Percentiles rank a stretch among this genome's conserved stretches.
phyloP scores from a whole-genome alignment of 2,113 vertebrate species.

The Crotalus horridus region DNA sequence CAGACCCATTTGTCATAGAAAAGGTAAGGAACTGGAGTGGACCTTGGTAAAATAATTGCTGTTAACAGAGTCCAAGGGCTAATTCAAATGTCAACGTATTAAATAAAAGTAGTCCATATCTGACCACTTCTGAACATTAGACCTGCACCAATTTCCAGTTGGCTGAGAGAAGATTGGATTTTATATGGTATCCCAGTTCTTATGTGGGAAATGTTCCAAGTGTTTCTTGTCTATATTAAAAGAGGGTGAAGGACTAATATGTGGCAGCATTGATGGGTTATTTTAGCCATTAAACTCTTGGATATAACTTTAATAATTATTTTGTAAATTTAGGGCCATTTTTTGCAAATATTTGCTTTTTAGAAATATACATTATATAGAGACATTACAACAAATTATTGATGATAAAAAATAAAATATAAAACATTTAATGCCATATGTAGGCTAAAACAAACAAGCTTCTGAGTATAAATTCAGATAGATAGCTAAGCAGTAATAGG shows the following conservation, averaged over 20 bases:
- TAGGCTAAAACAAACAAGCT: background rate
- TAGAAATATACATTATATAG: background rate
- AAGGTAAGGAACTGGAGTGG: conserved; percentile 40
- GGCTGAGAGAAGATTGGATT: background rate
- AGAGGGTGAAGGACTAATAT: background rate
- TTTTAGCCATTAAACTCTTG: background rate
- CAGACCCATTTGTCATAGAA: conserved; percentile 21
- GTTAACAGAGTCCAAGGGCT: background rate
- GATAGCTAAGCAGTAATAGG: background rate
- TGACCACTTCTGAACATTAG: background rate
- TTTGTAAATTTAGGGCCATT: background rate
- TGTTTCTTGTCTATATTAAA: background rate
- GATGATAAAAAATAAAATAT: background rate
- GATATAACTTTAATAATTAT: background rate
- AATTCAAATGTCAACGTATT: background rate
- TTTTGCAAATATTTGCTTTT: background rate
- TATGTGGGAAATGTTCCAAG: background rate
- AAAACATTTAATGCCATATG: background rate
- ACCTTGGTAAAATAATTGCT: background rate
- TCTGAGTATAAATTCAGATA: background rate
- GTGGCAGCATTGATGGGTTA: background rate
- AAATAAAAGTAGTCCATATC: background rate
- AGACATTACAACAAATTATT: background rate
- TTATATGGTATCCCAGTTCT: background rate
- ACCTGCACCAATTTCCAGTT: background rate